Conservation (phyloP, 2,888 invertebrate genomes). For the Euclidia mi region DNA sequence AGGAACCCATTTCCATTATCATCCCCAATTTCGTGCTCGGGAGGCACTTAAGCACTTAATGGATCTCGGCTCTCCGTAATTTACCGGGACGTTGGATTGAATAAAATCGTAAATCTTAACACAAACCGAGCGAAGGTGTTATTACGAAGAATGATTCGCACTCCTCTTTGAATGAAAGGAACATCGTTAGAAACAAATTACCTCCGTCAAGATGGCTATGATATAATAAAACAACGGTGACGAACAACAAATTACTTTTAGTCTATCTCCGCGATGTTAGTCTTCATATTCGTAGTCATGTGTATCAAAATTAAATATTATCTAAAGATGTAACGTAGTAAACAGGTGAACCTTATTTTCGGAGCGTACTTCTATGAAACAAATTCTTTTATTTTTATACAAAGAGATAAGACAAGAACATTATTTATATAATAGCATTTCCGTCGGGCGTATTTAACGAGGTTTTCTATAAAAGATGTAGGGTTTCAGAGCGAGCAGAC, state of each 20-base stretch:
- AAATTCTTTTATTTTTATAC: background rate
- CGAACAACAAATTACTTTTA: constrained; percentile 38
- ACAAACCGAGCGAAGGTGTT: constrained; percentile 79
- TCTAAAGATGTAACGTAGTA: constrained; percentile 8
- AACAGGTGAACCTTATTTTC: constrained; percentile 1
- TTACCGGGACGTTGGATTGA: constrained; percentile 87
- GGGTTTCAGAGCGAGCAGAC: constrained; percentile 25
- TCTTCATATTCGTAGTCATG: constrained; percentile 32
- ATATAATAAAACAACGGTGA: constrained; percentile 53
- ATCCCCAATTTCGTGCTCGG: constrained; percentile 88
- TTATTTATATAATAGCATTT: constrained; percentile 1
- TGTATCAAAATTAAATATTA: constrained; percentile 24
- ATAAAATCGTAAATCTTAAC: constrained; percentile 89
- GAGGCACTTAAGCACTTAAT: constrained; percentile 89
- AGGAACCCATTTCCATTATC: constrained; percentile 88
- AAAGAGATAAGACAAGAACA: background rate
- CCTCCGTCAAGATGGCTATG: constrained; percentile 44
- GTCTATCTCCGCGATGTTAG: constrained; percentile 23
- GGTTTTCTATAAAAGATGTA: constrained; percentile 9
- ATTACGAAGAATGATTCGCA: constrained; percentile 82
- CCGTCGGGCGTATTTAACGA: too few species aligned
- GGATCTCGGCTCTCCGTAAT: constrained; percentile 88
- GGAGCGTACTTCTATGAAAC: background rate
- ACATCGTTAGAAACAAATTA: constrained; percentile 66
- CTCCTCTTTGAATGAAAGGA: constrained; percentile 67